Evolutionary conservation across 2,888 invertebrate genomes (phyloP).

Genomic region (Drosophila peninsularis): DNA sequence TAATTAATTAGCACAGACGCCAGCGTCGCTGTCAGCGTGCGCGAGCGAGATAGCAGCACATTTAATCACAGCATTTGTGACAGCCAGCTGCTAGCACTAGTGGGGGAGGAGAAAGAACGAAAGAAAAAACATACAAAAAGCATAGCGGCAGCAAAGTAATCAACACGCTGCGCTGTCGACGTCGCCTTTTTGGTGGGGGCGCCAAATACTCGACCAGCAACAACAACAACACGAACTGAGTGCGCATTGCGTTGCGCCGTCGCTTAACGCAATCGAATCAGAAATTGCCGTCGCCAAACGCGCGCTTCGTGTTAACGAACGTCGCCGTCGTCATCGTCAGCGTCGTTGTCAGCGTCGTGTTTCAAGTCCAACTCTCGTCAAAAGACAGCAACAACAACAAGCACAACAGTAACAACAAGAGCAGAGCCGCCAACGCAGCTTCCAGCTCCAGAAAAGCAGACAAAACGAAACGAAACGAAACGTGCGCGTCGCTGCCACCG

Average conservation of each 20-base stretch:
- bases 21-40: conserved; percentile 60
- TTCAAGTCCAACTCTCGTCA: conserved; percentile 67
- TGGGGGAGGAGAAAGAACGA: conserved; percentile 31
- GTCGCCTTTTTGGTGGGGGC: conserved; percentile 55
- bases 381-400: conserved; percentile 34
- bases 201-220: conserved; percentile 45
- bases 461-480: conserved; percentile 69
- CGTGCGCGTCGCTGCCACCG: conserved; percentile 65
- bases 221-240: conserved; percentile 35
- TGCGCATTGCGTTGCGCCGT: conserved; percentile 75
- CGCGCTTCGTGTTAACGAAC: conserved; percentile 71
- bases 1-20: conserved; percentile 72
- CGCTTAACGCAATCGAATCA: conserved; percentile 79
- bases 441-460: conserved; percentile 39
- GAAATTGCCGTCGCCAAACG: conserved; percentile 79
- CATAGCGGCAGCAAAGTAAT: conserved; percentile 61
- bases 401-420: conserved; percentile 22
- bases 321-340: conserved; percentile 44
- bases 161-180: conserved; percentile 71
- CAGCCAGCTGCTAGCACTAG: conserved; percentile 28
- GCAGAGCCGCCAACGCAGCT: conserved; percentile 52
- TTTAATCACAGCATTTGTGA: conserved; percentile 65
- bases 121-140: conserved; percentile 16
- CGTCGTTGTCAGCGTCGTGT: conserved; percentile 58
- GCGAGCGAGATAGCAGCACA: conserved; percentile 58